Conservation (phyloP, 2,888 invertebrate genomes). For the Syrista parreyssii region DNA sequence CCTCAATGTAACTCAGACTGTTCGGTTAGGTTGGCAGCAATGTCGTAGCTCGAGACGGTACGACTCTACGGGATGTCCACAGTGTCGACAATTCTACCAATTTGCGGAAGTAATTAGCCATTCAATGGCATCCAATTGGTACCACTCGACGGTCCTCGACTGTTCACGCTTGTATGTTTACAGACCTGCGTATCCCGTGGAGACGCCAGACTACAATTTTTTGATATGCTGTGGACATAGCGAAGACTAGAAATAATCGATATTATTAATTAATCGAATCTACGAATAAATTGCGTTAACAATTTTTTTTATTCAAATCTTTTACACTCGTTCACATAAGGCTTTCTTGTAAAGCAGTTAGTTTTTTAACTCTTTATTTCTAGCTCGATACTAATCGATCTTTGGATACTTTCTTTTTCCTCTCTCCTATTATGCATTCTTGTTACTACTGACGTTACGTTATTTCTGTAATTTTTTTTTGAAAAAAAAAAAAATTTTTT, state of each 20-base stretch:
- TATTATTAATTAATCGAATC: neutral
- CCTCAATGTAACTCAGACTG: neutral
- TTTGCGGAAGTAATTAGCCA: constrained; percentile 1
- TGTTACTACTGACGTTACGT: neutral
- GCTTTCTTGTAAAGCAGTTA: neutral
- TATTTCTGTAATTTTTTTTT: neutral
- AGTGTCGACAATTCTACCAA: neutral
- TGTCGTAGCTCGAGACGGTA: neutral
- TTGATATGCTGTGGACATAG: neutral
- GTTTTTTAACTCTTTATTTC: neutral
- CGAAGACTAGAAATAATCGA: neutral
- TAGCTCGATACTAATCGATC: neutral
- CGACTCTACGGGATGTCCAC: neutral
- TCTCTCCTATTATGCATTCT: neutral
- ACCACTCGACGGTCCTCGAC: neutral
- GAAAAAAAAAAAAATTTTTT: neutral
- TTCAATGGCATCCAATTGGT: neutral
- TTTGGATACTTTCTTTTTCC: neutral
- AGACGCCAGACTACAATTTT: neutral
- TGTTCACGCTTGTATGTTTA: neutral
- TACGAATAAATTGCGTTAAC: neutral
- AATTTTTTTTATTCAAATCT: neutral
- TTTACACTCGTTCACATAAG: neutral
- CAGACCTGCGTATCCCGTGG: neutral
- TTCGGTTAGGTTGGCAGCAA: neutral